These are phyloP conservation scores for Nilaparvata lugens DNA, from an alignment of 1,140 invertebrate genomes.

Conservation along the genomic window DNA sequence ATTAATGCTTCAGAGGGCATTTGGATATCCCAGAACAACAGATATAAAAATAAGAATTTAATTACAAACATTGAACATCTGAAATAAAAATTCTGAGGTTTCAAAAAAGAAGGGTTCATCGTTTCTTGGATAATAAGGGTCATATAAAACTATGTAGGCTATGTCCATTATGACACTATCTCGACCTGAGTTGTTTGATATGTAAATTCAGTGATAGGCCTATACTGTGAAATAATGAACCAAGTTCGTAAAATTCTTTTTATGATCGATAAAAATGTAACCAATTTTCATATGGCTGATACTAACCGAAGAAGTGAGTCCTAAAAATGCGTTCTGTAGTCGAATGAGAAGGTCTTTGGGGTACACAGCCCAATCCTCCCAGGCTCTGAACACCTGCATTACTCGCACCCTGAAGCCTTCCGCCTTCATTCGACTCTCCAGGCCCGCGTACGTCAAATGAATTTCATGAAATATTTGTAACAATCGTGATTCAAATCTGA, in stretches of 20 bases:
- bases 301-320: slow-evolving; percentile 34
- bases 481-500: slow-evolving; percentile 78
- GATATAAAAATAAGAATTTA: too few relatives aligned
- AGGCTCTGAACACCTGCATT: slow-evolving; percentile 88
- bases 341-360: slow-evolving; percentile 86
- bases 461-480: slow-evolving; percentile 79
- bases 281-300: background rate
- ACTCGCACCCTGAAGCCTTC: slow-evolving; percentile 95
- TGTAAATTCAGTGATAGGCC: too few relatives aligned
- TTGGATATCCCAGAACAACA: too few relatives aligned
- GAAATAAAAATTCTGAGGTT: too few relatives aligned
- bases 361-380: slow-evolving; percentile 98
- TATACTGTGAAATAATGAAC: too few relatives aligned
- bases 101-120: too few relatives aligned
- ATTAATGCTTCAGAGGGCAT: too few relatives aligned
- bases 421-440: slow-evolving; percentile 84
- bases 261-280: background rate
- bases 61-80: too few relatives aligned
- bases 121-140: too few relatives aligned
- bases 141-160: too few relatives aligned
- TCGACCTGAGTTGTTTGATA: too few relatives aligned
- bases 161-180: too few relatives aligned
- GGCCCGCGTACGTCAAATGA: slow-evolving; percentile 61
- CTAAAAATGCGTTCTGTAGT: slow-evolving; percentile 86
- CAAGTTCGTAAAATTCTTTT: background rate